A percentile compares a stretch with the other conserved stretches of the same genome.
These are phyloP conservation scores for Aphodius sticticus DNA, from an alignment of 2,888 invertebrate genomes.

Conservation along the genomic window DNA sequence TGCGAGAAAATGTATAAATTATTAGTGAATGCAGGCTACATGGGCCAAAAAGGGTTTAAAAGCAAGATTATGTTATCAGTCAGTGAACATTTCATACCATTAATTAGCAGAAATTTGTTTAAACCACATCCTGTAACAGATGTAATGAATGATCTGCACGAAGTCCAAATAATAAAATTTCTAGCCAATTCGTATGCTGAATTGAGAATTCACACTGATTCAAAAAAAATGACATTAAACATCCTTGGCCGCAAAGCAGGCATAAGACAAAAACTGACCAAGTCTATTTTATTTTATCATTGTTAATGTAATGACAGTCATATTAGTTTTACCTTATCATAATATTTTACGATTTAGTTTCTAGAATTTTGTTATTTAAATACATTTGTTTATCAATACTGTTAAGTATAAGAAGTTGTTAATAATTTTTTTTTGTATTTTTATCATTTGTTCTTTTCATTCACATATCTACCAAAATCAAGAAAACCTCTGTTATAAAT, in stretches of 20 bases:
- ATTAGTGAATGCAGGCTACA: conserved; percentile 4
- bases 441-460: conserved; percentile 1
- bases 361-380: background rate
- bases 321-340: conserved; percentile 4
- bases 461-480: conserved; percentile 4
- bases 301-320: background rate
- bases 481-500: conserved; percentile 4
- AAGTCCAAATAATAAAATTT: conserved; percentile 4
- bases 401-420: background rate
- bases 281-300: conserved; percentile 4
- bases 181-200: too few relatives aligned
- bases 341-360: conserved; percentile 4
- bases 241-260: background rate
- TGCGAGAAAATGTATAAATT: conserved; percentile 4
- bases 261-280: background rate
- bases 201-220: conserved; percentile 4
- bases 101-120: conserved; percentile 4
- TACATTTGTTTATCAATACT: background rate
- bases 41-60: background rate
- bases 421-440: background rate
- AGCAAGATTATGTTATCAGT: background rate
- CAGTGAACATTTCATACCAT: background rate
- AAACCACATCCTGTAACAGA: conserved; percentile 4
- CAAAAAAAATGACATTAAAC: background rate
- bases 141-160: background rate